Evolutionary conservation across 2,888 invertebrate genomes (phyloP).

Genomic region (Argyresthia albistria): DNA sequence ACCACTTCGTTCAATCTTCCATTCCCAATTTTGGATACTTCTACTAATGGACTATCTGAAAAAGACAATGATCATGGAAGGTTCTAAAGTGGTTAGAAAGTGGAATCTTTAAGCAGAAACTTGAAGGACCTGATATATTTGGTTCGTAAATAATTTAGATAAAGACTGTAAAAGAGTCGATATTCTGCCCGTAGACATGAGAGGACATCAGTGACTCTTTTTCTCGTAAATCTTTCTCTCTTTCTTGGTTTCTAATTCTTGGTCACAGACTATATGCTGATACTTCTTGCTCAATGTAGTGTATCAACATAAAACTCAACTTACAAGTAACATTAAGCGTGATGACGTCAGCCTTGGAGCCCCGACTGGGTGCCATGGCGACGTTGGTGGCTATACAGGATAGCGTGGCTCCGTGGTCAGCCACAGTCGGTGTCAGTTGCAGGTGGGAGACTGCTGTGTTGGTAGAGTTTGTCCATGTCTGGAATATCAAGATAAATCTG

Average conservation of each 20-base stretch:
- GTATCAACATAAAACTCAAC: slow-evolving; percentile 16
- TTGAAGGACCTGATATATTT: no score
- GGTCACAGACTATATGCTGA: no score
- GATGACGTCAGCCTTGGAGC: slow-evolving; percentile 58
- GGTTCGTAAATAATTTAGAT: no score
- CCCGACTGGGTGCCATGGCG: slow-evolving; percentile 51
- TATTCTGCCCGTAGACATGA: no score
- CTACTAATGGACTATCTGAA: slow-evolving; percentile 62
- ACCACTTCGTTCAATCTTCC: slow-evolving; percentile 43
- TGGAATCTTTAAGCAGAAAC: no score
- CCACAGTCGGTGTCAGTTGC: slow-evolving; percentile 43
- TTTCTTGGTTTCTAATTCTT: no score
- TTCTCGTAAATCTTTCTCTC: no score
- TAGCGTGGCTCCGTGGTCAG: slow-evolving; percentile 52
- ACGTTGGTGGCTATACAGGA: slow-evolving; percentile 62
- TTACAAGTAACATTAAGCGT: slow-evolving; percentile 63
- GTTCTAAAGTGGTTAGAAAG: no score
- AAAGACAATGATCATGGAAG: background rate
- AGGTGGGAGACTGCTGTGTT: slow-evolving; percentile 46
- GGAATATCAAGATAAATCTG: slow-evolving; percentile 7
- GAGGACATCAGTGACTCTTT: no score
- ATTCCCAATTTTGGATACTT: slow-evolving; percentile 41
- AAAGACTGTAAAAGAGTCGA: no score
- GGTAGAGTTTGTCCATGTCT: slow-evolving; percentile 46
- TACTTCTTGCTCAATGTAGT: no score